phyloP scores from a whole-genome alignment of 2,113 vertebrate species.

The Bubo bubo region DNA sequence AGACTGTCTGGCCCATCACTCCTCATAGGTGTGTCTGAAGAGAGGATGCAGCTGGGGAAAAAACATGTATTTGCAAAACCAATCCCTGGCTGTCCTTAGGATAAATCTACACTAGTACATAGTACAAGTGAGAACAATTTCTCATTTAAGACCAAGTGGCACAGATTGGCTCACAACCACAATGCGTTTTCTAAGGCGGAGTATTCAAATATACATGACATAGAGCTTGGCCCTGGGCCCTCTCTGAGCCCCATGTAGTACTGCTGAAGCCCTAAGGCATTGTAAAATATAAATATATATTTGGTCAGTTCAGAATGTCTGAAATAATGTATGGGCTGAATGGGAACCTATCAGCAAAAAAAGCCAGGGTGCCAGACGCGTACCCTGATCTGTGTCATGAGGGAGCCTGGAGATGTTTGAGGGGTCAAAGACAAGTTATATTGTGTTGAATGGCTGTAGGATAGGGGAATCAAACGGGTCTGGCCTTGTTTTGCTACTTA shows the following conservation, averaged over 20 bases:
- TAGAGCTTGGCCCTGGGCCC: not conserved
- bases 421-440: not conserved
- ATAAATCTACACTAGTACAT: not conserved
- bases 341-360: rapidly evolving
- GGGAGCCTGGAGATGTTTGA: rapidly evolving
- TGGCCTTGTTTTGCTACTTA: not conserved
- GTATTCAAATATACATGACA: not conserved
- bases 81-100: not conserved
- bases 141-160: not conserved
- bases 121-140: not conserved
- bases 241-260: not conserved
- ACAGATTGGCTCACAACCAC: not conserved
- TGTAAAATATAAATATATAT: not conserved
- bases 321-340: not conserved
- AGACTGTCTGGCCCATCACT: not conserved
- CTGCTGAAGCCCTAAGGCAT: not conserved
- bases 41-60: not conserved
- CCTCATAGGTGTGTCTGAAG: not conserved
- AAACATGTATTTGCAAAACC: not conserved
- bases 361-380: not conserved
- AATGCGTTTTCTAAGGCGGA: not conserved
- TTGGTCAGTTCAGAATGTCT: not conserved
- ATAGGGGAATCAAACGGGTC: not conserved
- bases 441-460: not conserved
- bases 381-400: not conserved